Evolutionary conservation across 2,797 vertebrate genomes (phyloP).

Genomic region (Intellagama lesueurii): DNA sequence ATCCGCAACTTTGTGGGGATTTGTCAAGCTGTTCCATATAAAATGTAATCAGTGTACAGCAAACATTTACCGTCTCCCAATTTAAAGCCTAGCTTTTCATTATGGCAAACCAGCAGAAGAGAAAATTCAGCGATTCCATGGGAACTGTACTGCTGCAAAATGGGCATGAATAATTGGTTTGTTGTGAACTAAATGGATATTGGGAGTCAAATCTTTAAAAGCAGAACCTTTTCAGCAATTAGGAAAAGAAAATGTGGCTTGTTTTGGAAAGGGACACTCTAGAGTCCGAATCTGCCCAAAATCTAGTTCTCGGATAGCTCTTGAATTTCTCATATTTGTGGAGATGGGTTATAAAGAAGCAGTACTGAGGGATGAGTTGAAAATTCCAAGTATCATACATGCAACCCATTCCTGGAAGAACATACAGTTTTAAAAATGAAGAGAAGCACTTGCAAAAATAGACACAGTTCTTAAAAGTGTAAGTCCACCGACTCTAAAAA

Average conservation of each 20-base stretch:
- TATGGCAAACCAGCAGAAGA: background rate
- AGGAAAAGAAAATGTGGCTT: background rate
- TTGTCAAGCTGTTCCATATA: slow-evolving; percentile 21
- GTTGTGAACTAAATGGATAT: background rate
- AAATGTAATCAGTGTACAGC: slow-evolving; percentile 6
- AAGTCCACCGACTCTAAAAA: background rate
- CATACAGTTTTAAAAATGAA: background rate
- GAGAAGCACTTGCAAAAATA: background rate
- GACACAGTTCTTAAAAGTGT: background rate
- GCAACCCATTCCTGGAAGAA: too few relatives aligned
- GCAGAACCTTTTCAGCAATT: background rate
- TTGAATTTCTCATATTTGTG: background rate
- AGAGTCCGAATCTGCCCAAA: background rate
- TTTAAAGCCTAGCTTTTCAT: slow-evolving; percentile 1
- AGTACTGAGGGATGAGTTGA: background rate
- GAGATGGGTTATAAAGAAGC: background rate
- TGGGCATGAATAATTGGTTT: background rate
- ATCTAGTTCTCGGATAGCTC: too few relatives aligned
- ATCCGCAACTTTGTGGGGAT: slow-evolving; percentile 20
- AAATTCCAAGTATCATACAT: too few relatives aligned
- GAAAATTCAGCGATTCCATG: background rate
- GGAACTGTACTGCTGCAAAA: background rate
- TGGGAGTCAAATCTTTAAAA: background rate
- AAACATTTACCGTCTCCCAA: slow-evolving; percentile 1
- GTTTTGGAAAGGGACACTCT: background rate